These are phyloP conservation scores for Andrena flavipes DNA, from an alignment of 2,888 invertebrate genomes.

Conservation along the genomic window DNA sequence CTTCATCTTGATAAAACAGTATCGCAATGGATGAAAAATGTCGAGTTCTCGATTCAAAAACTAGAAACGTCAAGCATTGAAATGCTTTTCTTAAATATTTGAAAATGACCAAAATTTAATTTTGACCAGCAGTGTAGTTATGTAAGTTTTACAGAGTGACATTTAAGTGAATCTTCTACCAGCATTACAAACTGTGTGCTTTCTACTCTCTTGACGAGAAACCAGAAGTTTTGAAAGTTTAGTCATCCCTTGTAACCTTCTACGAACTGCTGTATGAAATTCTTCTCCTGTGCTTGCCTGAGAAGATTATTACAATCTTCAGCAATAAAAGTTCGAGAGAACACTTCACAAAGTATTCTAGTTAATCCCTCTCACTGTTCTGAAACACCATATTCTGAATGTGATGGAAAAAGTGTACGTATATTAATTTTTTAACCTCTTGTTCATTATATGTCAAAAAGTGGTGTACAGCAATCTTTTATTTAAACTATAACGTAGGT, in stretches of 20 bases:
- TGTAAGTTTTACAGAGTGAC: neutral
- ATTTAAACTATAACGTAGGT: too few species aligned
- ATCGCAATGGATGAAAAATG: too few species aligned
- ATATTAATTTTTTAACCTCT: too few species aligned
- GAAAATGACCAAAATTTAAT: too few species aligned
- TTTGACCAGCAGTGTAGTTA: too few species aligned
- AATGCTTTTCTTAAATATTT: too few species aligned
- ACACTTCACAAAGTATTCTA: neutral
- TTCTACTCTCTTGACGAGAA: neutral
- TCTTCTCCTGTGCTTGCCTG: neutral
- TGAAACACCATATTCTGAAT: neutral
- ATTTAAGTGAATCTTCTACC: slow-evolving; percentile 1
- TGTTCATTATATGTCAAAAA: too few species aligned
- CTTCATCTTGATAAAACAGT: too few species aligned
- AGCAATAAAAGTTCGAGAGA: neutral
- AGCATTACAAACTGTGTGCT: neutral
- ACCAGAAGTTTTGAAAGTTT: slow-evolving; percentile 2
- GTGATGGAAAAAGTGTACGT: neutral
- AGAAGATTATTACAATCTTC: slow-evolving; percentile 4
- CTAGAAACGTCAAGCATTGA: too few species aligned
- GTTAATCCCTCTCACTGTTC: neutral
- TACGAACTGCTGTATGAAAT: neutral
- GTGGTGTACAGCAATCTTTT: too few species aligned
- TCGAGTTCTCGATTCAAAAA: too few species aligned
- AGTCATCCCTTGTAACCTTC: slow-evolving; percentile 4